Base-by-base conservation (phyloP, 2,888 invertebrate genomes). In the Coronaproctus castanopsis region DNA sequence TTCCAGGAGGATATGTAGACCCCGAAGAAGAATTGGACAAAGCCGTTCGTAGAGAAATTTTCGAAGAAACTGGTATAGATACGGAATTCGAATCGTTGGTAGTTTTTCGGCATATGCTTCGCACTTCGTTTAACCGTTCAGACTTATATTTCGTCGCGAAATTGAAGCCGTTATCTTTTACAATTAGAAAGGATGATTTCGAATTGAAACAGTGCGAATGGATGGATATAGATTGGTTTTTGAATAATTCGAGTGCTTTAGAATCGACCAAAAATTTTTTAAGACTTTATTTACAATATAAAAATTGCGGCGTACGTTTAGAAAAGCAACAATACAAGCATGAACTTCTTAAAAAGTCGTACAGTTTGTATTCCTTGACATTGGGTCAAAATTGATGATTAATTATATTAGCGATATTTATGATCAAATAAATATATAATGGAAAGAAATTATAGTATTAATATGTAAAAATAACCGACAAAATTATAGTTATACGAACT, bases 1-100 rank as follows among this genome's bases (percentile, higher is more conserved):
- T 93, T 3, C 93, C 95, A 19, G 93, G 95, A 58, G 93, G 93
- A 57, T 87, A 86, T 73, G 87, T 88, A 19, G 87, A 92, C 71
- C 83, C 61, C 22, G 57, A 59, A 59, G 93, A 95, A 76, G 81
- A 88, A 68, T 75, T 95, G 52, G 76, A 80, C 61, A 82, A 83
- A 66, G 89, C 91, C 18, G 89, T 83, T 0, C 77, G 82, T 57
- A 78, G 95, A 64, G 95, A 95, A 75, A 86, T 93, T 0, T 75
- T 78, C 58, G 95, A 95, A 75, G 95, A 95, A 75, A 95, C 95
- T 0, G 87, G 87, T 55, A 78, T 95, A 58, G 73, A 79, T 64
- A 77, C 86, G 0, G 76, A 80, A 67, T 93, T 89, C 71, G 77
- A 81, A 60, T 83, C 84, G 19, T 73, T 93, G 62, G 71, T 92